Evolutionary conservation across 2,797 vertebrate genomes (phyloP), one percentile per base, ranked within the genome.

Genomic region (Siniperca scherzeri): DNA sequence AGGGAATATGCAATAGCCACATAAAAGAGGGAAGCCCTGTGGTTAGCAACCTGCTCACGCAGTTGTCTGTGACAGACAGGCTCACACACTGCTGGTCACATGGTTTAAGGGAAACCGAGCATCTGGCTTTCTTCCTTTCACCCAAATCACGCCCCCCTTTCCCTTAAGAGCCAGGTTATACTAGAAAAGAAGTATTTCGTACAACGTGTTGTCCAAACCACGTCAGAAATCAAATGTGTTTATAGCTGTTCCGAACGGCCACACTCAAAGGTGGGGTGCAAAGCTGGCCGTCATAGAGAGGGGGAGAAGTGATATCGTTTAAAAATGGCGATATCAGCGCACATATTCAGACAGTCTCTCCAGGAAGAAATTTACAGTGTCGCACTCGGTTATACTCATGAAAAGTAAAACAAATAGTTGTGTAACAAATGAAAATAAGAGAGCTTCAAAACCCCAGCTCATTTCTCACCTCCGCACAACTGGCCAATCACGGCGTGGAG

Each of bases 41-140:
- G 78, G 79, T 90, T 87, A 82, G 74, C 76, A 93, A 95, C 92
- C 87, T 87, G 92, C 87, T 92, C 81, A 74, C 86, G 85, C 87
- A 87, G 90, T 85, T 77, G 84, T 73, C 74, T 77, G 74, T 62
- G 61, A 87, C 84, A 78, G 74, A 82, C 69, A 46, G 64, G 73
- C 84, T 86, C 75, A 53, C 77, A 84, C 70, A 65, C 83, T 66
- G 69, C 78, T 42, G 80, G 90, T 96, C 95, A 96, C 94, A 87
- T 95, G 94, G 78, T 94, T 94, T 95, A 87, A 76, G 89, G 91
- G 95, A 96, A 96, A 94, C 70, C 14, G 13, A 87, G 92, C 46
- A 82, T 93, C 90, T 95, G 93, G 81, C 84, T 92, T 85, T 91
- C 88, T 93, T 93, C 89, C 90, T 92, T 91, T 89, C 78, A 52